A percentile compares a stretch with the other conserved stretches of the same genome.
These are phyloP conservation scores for Poecile montanus DNA, from an alignment of 2,797 vertebrate species.

Conservation along the genomic window DNA sequence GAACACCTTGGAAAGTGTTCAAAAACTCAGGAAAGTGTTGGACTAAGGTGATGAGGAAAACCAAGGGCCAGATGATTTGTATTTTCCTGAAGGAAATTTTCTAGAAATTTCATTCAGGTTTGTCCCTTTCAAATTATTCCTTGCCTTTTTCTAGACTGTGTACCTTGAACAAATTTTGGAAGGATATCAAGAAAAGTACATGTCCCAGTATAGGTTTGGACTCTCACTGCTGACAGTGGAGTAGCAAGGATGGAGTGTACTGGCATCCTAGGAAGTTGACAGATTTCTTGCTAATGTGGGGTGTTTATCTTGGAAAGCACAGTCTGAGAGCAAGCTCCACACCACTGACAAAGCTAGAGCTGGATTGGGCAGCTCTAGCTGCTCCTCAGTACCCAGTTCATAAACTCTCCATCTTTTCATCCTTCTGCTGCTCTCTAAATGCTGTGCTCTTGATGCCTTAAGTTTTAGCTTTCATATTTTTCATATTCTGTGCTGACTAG, in stretches of 20 bases:
- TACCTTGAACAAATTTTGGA: background rate
- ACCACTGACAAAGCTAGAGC: background rate
- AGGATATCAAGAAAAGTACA: background rate
- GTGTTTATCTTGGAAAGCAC: background rate
- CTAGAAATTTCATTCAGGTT: background rate
- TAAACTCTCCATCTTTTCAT: background rate
- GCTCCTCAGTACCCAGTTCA: background rate
- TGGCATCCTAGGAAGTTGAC: background rate
- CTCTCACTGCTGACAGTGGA: background rate
- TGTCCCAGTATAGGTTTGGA: background rate
- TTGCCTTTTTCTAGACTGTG: background rate
- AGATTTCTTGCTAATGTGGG: background rate
- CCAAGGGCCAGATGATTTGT: background rate
- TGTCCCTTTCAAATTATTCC: background rate
- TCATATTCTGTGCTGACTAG: no score
- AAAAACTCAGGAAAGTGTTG: background rate
- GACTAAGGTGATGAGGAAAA: background rate
- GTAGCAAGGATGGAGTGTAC: background rate
- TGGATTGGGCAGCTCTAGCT: background rate
- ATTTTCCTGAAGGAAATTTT: background rate
- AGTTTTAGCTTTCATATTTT: no score
- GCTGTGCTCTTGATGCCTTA: background rate
- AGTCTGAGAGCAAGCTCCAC: background rate
- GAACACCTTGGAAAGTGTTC: background rate
- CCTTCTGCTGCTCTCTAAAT: background rate